Conservation (phyloP, 2,113 vertebrate species). For the Rissa tridactyla region DNA sequence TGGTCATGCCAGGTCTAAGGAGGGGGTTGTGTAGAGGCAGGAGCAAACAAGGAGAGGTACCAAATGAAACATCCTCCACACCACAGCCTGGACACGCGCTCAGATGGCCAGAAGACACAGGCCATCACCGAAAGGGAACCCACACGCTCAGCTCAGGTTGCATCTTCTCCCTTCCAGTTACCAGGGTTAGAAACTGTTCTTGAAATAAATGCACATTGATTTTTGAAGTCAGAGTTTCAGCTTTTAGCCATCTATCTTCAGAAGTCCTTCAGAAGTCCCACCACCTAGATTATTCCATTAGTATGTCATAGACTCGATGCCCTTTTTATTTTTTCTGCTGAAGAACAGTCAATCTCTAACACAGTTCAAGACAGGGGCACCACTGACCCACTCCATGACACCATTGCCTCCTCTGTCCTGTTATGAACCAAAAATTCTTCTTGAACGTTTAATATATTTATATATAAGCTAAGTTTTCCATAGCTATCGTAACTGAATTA, state of each 20-base stretch:
- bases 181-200: background rate
- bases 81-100: background rate
- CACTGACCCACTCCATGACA: background rate
- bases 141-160: background rate
- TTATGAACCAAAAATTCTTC: background rate
- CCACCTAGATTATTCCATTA: background rate
- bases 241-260: background rate
- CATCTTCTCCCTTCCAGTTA: background rate
- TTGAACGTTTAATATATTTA: background rate
- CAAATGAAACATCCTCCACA: background rate
- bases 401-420: background rate
- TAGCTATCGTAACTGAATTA: background rate
- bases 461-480: background rate
- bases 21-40: background rate
- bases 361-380: background rate
- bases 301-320: background rate
- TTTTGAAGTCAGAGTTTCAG: background rate
- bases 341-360: background rate
- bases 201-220: background rate
- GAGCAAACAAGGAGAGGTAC: background rate
- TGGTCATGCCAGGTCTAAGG: background rate
- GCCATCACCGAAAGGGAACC: background rate
- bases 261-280: background rate
- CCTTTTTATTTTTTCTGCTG: background rate
- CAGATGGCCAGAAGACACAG: background rate